Conservation (phyloP, 2,113 vertebrate genomes). For the Spheniscus mendiculus region DNA sequence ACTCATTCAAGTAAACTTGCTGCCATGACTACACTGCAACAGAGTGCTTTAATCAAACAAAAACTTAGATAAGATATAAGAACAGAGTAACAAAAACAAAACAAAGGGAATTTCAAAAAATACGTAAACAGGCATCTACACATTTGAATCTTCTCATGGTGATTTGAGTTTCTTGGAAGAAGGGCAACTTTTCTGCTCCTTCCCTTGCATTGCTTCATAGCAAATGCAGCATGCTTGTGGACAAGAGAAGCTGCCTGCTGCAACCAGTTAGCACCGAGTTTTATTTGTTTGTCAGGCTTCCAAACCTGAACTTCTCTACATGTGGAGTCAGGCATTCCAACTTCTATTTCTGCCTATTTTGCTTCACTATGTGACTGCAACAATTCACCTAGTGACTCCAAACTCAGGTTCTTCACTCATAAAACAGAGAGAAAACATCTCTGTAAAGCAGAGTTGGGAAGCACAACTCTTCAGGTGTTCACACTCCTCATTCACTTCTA, state of each 20-base stretch:
- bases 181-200: neutral
- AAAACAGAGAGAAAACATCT: neutral
- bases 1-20: neutral
- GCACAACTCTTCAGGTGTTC: neutral
- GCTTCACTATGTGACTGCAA: neutral
- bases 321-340: neutral
- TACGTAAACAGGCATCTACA: neutral
- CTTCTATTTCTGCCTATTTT: neutral
- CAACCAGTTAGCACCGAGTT: neutral
- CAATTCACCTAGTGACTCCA: neutral
- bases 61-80: conserved; percentile 14
- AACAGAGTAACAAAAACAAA: conserved; percentile 4
- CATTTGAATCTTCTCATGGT: neutral
- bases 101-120: neutral
- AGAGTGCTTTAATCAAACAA: conserved; percentile 33
- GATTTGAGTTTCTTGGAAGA: neutral
- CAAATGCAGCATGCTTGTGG: neutral
- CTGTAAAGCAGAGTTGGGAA: neutral
- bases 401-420: neutral
- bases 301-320: neutral
- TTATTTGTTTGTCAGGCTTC: neutral
- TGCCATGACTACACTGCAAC: neutral
- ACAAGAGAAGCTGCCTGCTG: neutral
- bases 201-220: neutral
- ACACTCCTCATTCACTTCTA: neutral